Conservation (phyloP, 2,797 vertebrate species). For the Tokudaia muenninki region DNA sequence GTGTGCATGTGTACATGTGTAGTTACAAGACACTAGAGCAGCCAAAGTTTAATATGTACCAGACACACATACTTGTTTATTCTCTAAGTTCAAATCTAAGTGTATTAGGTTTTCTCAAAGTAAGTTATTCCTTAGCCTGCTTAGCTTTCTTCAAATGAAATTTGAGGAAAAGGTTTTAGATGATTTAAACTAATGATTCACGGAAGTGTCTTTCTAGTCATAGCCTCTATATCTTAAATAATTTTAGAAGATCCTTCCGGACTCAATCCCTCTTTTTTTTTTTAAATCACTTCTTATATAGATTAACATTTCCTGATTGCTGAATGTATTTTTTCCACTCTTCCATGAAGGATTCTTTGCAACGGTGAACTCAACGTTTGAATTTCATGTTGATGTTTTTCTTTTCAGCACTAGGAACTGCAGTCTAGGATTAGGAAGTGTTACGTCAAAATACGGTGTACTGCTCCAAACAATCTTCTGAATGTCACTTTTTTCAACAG, state of each 20-base stretch:
- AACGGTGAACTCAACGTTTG: constrained; percentile 28
- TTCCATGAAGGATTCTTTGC: background rate
- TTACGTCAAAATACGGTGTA: constrained; percentile 17
- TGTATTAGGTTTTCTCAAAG: background rate
- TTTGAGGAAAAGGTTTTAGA: background rate
- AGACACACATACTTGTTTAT: background rate
- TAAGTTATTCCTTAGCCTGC: background rate
- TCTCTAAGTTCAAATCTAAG: constrained; percentile 56
- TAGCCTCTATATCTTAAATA: background rate
- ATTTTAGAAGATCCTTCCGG: background rate
- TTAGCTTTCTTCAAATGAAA: constrained; percentile 20
- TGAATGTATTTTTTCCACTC: background rate
- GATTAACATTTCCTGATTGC: background rate
- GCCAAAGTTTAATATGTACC: background rate
- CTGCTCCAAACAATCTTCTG: constrained; percentile 2
- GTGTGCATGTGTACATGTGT: background rate
- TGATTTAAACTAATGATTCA: background rate
- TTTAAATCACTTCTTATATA: background rate
- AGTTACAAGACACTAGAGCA: background rate
- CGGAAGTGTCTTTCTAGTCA: background rate
- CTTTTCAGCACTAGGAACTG: constrained; percentile 1
- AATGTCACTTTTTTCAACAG: constrained; percentile 15
- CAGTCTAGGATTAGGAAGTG: background rate
- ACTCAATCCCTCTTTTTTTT: background rate
- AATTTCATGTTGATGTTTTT: constrained; percentile 34